Evolutionary conservation across 2,113 vertebrate species (phyloP).

Genomic region (Apaloderma vittatum): DNA sequence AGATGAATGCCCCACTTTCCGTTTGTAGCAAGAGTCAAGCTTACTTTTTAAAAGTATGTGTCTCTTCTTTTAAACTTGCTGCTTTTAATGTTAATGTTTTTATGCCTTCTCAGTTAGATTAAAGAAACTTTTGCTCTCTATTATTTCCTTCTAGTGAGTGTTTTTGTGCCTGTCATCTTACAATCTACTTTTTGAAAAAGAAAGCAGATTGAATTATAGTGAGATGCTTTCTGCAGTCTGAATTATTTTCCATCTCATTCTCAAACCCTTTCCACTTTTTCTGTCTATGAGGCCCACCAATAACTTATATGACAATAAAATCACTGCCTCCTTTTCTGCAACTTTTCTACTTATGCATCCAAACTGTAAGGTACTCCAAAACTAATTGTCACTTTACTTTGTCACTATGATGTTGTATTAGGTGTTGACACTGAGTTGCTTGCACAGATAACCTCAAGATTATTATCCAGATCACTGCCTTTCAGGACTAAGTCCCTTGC

Average conservation of each 20-base stretch:
- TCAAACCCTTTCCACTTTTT: neutral
- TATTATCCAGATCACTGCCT: neutral
- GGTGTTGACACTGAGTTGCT: neutral
- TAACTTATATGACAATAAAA: neutral
- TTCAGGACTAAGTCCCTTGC: neutral
- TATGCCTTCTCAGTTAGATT: neutral
- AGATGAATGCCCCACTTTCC: neutral
- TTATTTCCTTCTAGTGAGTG: neutral
- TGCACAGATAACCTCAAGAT: neutral
- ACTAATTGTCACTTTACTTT: neutral
- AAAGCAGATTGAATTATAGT: neutral
- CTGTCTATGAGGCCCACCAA: neutral
- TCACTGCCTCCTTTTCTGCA: neutral
- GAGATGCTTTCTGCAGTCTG: neutral
- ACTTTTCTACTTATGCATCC: rapidly evolving
- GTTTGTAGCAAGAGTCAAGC: neutral
- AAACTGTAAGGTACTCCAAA: neutral
- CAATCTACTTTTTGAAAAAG: neutral
- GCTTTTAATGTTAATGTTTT: neutral
- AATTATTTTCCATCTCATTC: neutral
- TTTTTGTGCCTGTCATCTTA: neutral
- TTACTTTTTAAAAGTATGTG: neutral
- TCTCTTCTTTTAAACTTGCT: neutral
- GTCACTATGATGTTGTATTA: neutral
- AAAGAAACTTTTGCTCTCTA: neutral